Evolutionary conservation across 2,888 invertebrate species (phyloP).

Genomic region (Blomia tropicalis): DNA sequence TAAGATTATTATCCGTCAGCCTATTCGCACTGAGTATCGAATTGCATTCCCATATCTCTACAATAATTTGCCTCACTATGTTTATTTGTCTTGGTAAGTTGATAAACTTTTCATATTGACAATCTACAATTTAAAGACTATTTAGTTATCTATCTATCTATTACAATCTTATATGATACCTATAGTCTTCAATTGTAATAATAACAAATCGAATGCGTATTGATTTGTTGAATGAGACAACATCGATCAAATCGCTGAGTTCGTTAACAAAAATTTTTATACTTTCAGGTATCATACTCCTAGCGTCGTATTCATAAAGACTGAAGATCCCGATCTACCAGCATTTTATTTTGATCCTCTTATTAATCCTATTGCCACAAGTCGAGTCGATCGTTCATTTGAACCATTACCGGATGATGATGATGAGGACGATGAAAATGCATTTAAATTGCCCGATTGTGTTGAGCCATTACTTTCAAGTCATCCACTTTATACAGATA

Average conservation of each 20-base stretch:
- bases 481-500: slow-evolving; percentile 89
- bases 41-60: slow-evolving; percentile 98
- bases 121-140: background rate
- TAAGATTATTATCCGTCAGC: slow-evolving; percentile 97
- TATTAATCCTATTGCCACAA: slow-evolving; percentile 95
- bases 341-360: slow-evolving; percentile 99
- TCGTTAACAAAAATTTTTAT: slow-evolving; percentile 5
- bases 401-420: slow-evolving; percentile 84
- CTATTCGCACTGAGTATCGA: slow-evolving; percentile 93
- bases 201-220: slow-evolving; percentile 18
- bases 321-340: slow-evolving; percentile 97
- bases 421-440: slow-evolving; percentile 49
- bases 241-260: slow-evolving; percentile 11
- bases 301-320: slow-evolving; percentile 97
- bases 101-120: background rate
- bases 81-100: slow-evolving; percentile 88
- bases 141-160: background rate
- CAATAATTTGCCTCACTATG: slow-evolving; percentile 95
- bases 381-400: slow-evolving; percentile 47
- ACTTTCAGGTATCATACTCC: slow-evolving; percentile 83
- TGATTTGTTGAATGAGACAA: background rate
- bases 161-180: background rate
- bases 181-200: background rate
- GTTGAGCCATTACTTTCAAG: slow-evolving; percentile 84
- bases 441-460: slow-evolving; percentile 74